phyloP scores from a whole-genome alignment of 2,888 invertebrate species.

The Corythucha ciliata region DNA sequence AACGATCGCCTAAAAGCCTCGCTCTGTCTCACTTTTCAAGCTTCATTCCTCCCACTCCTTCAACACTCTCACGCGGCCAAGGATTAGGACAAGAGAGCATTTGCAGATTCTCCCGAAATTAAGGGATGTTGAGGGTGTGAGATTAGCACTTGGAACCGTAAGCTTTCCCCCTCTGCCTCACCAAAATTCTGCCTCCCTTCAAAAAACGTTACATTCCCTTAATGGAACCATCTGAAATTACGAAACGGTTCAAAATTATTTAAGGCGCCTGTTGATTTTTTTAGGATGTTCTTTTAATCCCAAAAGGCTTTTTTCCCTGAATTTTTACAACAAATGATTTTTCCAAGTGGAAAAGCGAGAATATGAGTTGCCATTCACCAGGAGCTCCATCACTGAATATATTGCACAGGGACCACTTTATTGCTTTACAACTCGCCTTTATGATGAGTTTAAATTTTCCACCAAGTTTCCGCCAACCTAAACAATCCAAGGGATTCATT shows the following conservation, averaged over 20 bases:
- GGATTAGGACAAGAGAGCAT: conserved; percentile 23
- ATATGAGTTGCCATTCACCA: not conserved
- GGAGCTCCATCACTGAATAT: conserved; percentile 7
- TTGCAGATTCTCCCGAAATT: conserved; percentile 25
- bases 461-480: conserved; percentile 23
- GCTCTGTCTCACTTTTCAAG: not conserved
- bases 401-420: conserved; percentile 26
- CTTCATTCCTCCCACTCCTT: conserved; percentile 10
- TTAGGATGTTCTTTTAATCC: no score
- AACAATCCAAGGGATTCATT: conserved; percentile 25
- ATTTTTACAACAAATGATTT: no score
- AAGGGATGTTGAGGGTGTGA: conserved; percentile 27
- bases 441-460: conserved; percentile 29
- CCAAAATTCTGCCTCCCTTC: not conserved
- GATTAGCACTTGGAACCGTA: conserved; percentile 25
- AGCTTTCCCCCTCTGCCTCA: conserved; percentile 14
- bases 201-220: conserved; percentile 17
- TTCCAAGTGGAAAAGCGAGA: no score
- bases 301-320: no score
- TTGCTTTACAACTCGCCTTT: conserved; percentile 30
- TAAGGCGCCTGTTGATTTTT: conserved; percentile 25
- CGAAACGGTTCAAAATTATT: conserved; percentile 20
- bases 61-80: conserved; percentile 18
- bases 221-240: conserved; percentile 26
- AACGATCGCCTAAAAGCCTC: conserved; percentile 3